Conservation (phyloP, 2,888 invertebrate genomes). For the Caenorhabditis macrosperma region DNA sequence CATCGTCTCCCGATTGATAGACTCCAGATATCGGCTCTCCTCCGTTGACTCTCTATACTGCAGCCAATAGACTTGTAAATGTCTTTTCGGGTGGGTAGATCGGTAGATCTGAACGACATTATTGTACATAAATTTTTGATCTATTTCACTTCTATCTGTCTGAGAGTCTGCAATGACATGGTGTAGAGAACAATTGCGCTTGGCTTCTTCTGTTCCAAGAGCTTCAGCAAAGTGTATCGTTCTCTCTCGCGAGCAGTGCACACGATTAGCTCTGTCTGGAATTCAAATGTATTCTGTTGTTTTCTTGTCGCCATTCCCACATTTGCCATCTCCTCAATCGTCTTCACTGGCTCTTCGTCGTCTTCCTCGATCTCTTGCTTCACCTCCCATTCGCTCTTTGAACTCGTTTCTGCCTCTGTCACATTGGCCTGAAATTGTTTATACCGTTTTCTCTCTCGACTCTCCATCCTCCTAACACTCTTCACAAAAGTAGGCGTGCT, state of each 20-base stretch:
- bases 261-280: slow-evolving; percentile 57
- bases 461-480: slow-evolving; percentile 7
- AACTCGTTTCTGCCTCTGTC: slow-evolving; percentile 1
- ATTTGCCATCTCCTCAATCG: slow-evolving; percentile 39
- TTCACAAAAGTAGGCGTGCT: slow-evolving; percentile 12
- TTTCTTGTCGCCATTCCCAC: not conserved
- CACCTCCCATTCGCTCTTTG: slow-evolving; percentile 35
- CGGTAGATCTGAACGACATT: slow-evolving; percentile 84
- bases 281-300: not conserved
- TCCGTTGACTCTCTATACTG: slow-evolving; percentile 94
- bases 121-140: not conserved
- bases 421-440: slow-evolving; percentile 28
- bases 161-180: slow-evolving; percentile 89
- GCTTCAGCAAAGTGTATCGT: slow-evolving; percentile 83
- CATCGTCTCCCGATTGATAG: slow-evolving; percentile 90
- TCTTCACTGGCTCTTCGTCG: slow-evolving; percentile 36
- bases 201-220: slow-evolving; percentile 83
- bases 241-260: slow-evolving; percentile 61
- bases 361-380: slow-evolving; percentile 41
- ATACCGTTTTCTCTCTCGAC: not conserved
- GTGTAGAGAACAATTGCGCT: slow-evolving; percentile 92
- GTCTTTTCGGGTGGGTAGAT: slow-evolving; percentile 78
- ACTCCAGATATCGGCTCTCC: slow-evolving; percentile 86
- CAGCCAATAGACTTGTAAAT: slow-evolving; percentile 88
- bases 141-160: slow-evolving; percentile 89